Base-by-base conservation (phyloP, 2,888 invertebrate genomes). In the Schizaphis graminum region DNA sequence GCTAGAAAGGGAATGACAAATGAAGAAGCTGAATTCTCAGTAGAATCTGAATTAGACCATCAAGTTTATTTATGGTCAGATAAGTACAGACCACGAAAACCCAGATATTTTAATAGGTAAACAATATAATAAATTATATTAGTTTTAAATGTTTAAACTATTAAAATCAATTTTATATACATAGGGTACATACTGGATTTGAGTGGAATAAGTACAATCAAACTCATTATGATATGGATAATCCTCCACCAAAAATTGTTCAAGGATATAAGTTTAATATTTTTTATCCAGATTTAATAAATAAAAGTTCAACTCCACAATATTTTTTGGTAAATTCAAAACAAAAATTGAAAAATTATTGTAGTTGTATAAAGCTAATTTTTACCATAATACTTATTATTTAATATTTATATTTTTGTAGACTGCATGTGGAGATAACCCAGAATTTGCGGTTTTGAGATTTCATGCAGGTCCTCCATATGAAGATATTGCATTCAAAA, bases 161-260 rank as follows among this genome's bases (percentile, higher is more conserved):
- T 41, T 77, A 77, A 77, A 77, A 77, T 77, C 21, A 77, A 35
- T 8, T 35, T 77, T 41, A 24, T 61, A 41, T 41, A 5, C 21
- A 28, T 91, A 97, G 98, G 94, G 98, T 98, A 8, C 98, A 98
- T 96, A 98, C 98, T 0, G 99, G 99, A 35, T 99, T 99, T 96
- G 99, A 99, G 96, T 99, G 99, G 99, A 99, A 99, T 96, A 99
- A 99, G 96, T 99, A 99, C 96, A 99, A 99, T 96, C 99, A 99
- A 96, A 99, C 99, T 3, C 99, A 99, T 96, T 99, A 99, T 96
- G 99, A 99, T 96, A 99, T 99, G 98, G 99, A 99, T 96, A 99
- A 99, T 96, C 99, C 99, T 91, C 99, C 99, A 21, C 99, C 99
- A 0, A 99, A 99, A 96, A 99, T 99, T 95, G 99, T 99, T 0